Base-by-base conservation (phyloP, 2,797 vertebrate species). In the Pseudochirops cupreus region DNA sequence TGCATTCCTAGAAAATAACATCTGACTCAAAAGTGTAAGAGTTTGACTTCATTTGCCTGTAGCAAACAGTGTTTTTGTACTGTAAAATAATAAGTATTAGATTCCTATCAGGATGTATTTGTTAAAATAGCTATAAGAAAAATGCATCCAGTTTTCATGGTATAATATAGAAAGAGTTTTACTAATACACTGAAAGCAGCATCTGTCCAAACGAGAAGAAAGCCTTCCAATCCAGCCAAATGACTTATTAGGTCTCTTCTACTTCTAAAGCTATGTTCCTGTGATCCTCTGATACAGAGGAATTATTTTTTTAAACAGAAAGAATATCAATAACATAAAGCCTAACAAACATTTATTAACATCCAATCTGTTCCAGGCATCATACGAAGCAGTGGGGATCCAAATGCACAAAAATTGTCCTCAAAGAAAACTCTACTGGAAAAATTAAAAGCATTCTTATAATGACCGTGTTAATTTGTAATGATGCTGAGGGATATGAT, bases 1-100 rank as follows among this genome's bases (percentile, higher is more conserved):
- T 92, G 94, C 56, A 96, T 95, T 58, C 56, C 33, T 92, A 74
- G 92, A 97, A 98, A 97, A 97, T 4, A 96, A 2, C 97, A 92
- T 92, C 82, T 91, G 92, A 53, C 1, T 89, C 31, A 46, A 91
- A 62, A 90, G 91, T 94, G 33, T 94, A 87, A 93, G 82, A 2
- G 5, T 96, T 96, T 97, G 97, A 46, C 54, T 94, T 97, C 24
- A 90, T 96, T 97, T 97, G 87, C 56, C 74, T 92, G 29, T 92
- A 96, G 31, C 46, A 0, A 0, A 91, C 56, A 96, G 92, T 96
- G 52, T 5, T 96, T 97, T 94, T 96, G 50, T 93, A 92, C 92
- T 57, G 1, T 93, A 97, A 97, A 62, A 94, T 95, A 93, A 82
- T 94, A 98, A 97, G 94, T 93, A 74, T 94, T 46, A 94, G 6